phyloP scores from a whole-genome alignment of 37 sponge, comb jelly and placozoan species.

The Petrosia ficiformis region DNA sequence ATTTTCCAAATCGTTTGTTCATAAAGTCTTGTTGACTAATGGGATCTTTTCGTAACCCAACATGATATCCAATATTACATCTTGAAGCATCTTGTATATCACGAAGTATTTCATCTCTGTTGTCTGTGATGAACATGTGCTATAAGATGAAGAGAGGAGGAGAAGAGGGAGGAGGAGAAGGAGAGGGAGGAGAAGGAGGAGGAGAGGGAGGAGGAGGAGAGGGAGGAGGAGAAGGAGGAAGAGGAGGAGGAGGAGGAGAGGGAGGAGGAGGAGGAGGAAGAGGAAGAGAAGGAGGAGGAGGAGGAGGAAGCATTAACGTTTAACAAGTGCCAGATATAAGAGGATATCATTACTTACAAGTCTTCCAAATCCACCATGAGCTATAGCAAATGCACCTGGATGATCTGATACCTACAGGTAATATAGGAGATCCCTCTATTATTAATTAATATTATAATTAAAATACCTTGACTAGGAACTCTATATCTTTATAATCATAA shows the following conservation, averaged over 20 bases:
- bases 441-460: background rate
- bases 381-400: conserved; percentile 84
- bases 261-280: background rate
- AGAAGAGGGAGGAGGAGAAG: background rate
- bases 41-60: conserved; percentile 55
- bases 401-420: conserved; percentile 77
- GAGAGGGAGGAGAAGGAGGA: too few species aligned
- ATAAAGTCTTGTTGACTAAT: conserved; percentile 53
- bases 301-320: background rate
- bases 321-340: background rate
- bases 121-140: conserved; percentile 84
- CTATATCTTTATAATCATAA: conserved; percentile 95
- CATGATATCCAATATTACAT: conserved; percentile 62
- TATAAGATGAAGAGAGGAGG: conserved; percentile 14
- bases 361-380: conserved; percentile 70
- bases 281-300: background rate
- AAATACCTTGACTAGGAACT: conserved; percentile 74
- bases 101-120: conserved; percentile 73
- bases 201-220: background rate
- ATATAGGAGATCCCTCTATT: background rate
- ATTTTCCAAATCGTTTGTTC: conserved; percentile 70
- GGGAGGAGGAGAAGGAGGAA: background rate
- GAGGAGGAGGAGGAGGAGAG: background rate
- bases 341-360: too few species aligned
- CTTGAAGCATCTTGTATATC: conserved; percentile 30